phyloP scores from a whole-genome alignment of 2,797 vertebrate genomes.

The Eurystomus glaucurus region DNA sequence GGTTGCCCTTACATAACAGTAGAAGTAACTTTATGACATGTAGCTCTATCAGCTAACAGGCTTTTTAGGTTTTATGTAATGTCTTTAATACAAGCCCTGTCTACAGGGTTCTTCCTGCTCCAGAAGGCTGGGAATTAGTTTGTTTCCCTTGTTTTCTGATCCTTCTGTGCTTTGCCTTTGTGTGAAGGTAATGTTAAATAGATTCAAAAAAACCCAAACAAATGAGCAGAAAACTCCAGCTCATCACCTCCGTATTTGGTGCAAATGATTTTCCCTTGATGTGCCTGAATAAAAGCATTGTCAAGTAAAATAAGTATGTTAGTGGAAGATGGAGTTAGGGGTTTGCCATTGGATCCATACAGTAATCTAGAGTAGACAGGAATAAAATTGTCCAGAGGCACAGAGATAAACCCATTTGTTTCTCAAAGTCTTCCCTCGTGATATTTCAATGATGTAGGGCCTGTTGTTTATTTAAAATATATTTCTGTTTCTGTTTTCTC shows the following conservation, averaged over 20 bases:
- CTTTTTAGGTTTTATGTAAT: neutral
- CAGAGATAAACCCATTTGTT: neutral
- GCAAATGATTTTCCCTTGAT: neutral
- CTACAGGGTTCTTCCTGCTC: neutral
- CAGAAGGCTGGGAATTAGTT: neutral
- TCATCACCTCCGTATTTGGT: neutral
- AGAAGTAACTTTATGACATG: neutral
- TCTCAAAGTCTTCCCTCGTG: neutral
- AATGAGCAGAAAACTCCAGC: rapidly evolving
- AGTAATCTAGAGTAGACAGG: neutral
- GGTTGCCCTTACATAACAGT: neutral
- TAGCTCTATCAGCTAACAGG: neutral
- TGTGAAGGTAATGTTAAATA: neutral
- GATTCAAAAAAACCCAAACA: neutral
- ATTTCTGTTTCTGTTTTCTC: neutral
- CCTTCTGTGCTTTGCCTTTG: neutral
- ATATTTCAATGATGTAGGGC: neutral
- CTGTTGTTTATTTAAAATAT: neutral
- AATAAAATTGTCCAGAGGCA: neutral
- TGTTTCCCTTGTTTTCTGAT: neutral
- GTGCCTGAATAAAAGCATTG: neutral
- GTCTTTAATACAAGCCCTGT: neutral
- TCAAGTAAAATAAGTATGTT: neutral
- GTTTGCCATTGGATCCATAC: neutral
- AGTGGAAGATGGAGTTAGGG: neutral